Percentiles rank a stretch among this genome's conserved stretches.
Conservation (phyloP, 2,888 invertebrate species). For the Camponotus fellah region DNA sequence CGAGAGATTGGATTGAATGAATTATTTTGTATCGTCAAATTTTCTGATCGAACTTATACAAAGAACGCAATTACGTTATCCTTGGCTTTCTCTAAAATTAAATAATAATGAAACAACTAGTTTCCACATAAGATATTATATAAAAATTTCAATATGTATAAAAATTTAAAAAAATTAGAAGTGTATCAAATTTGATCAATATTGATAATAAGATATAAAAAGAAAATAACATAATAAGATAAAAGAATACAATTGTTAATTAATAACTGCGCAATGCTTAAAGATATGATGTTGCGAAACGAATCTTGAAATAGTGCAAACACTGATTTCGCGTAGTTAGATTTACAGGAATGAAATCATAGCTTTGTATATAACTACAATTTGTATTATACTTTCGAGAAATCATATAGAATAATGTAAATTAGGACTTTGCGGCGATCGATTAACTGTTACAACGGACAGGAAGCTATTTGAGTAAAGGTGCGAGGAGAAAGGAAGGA, state of each 20-base stretch:
- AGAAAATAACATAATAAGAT: not conserved
- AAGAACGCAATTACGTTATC: not conserved
- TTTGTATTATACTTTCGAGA: constrained; percentile 24
- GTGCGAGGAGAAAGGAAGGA: constrained; percentile 22
- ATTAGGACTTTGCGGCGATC: constrained; percentile 20
- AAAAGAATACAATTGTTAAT: not conserved
- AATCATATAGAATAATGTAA: constrained; percentile 20
- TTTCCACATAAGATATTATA: not conserved
- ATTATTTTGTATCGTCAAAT: not conserved
- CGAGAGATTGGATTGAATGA: not conserved
- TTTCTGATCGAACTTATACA: not conserved
- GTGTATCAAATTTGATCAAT: not conserved
- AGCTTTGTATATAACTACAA: not conserved
- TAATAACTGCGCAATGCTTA: not conserved
- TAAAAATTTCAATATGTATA: not conserved
- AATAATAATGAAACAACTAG: not conserved
- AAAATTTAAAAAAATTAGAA: not conserved
- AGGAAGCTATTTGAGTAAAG: constrained; percentile 7
- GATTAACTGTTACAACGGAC: not conserved
- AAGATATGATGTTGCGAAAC: not conserved
- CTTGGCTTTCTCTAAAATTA: not conserved
- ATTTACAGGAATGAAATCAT: not conserved
- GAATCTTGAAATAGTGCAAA: constrained; percentile 1
- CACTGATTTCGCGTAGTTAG: constrained; percentile 9
- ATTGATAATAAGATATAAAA: not conserved